Evolutionary conservation across 2,113 vertebrate genomes (phyloP), one percentile per base, ranked within the genome.

Genomic region (Pogona vitticeps): DNA sequence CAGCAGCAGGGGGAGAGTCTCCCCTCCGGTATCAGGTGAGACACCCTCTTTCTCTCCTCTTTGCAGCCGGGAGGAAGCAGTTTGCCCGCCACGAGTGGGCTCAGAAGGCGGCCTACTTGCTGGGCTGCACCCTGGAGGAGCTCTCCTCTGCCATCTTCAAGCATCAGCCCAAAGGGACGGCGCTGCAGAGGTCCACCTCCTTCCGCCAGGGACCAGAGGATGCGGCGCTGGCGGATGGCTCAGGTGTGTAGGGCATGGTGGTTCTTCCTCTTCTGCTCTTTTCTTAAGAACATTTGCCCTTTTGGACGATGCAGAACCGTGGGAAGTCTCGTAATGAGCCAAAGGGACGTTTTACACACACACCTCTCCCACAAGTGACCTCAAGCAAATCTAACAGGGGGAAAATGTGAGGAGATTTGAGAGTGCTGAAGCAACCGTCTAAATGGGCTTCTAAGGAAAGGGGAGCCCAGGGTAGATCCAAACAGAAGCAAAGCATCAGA

Each of bases 81-180:
- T 99, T 99, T 96, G 98, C 98, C 1, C 98, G 97, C 28, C 98
- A 99, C 0, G 99, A 99, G 86, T 99, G 98, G 98, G 98, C 98
- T 67, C 98, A 99, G 96, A 99, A 99, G 88, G 98, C 98, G 0
- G 98, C 98, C 0, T 99, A 99, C 94, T 96, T 99, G 95, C 92
- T 95, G 92, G 97, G 98, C 92, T 98, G 98, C 92, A 97, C 95
- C 80, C 94, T 99, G 92, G 99, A 99, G 93, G 99, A 99, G 89
- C 97, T 99, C 71, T 99, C 99, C 90, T 98, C 98, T 0, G 95
- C 98, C 76, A 97, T 99, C 95, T 99, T 99, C 93, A 99, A 99
- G 92, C 98, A 98, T 86, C 98, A 98, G 85, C 93, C 96, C 90
- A 99, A 98, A 95, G 96, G 97, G 71, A 95, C 96, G n/a, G n/a